Evolutionary conservation across 1,140 invertebrate genomes (phyloP).

Genomic region (Halictus rubicundus): DNA sequence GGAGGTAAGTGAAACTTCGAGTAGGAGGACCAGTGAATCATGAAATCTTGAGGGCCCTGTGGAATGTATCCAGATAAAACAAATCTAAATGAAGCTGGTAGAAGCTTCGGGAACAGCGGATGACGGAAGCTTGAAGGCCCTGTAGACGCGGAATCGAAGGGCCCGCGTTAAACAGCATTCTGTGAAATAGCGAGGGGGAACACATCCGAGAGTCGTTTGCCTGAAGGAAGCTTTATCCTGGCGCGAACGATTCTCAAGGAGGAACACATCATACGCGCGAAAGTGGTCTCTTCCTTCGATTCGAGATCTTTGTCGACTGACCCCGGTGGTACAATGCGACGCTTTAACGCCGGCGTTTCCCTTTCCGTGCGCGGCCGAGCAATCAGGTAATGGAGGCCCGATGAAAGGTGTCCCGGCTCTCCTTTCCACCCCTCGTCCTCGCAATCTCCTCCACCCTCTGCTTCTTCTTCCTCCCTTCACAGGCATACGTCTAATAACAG

Average conservation of each 20-base stretch:
- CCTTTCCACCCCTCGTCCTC: not conserved
- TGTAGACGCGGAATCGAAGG: too few relatives aligned
- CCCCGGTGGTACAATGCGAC: slow-evolving; percentile 14
- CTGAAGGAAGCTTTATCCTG: not conserved
- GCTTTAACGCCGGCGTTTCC: slow-evolving; percentile 9
- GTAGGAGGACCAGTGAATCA: too few relatives aligned
- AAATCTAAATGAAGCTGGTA: too few relatives aligned
- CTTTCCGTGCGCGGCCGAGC: not conserved
- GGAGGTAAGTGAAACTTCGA: too few relatives aligned
- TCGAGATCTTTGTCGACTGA: slow-evolving; percentile 5
- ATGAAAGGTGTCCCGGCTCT: slow-evolving; percentile 24
- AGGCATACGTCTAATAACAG: slow-evolving; percentile 2
- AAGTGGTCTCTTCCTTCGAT: not conserved
- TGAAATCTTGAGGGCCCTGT: too few relatives aligned
- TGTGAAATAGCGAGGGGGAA: not conserved
- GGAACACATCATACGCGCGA: not conserved
- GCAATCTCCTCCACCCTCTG: not conserved
- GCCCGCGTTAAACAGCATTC: too few relatives aligned
- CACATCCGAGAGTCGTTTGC: not conserved
- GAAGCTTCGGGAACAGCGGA: too few relatives aligned
- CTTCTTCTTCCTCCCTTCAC: not conserved
- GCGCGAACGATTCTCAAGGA: slow-evolving; percentile 1
- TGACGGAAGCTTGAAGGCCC: too few relatives aligned
- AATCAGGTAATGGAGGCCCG: slow-evolving; percentile 50
- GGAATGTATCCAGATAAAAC: too few relatives aligned